Evolutionary conservation across 2,113 vertebrate genomes (phyloP), one percentile per base, ranked within the genome.

Genomic region (Fukomys damarensis): DNA sequence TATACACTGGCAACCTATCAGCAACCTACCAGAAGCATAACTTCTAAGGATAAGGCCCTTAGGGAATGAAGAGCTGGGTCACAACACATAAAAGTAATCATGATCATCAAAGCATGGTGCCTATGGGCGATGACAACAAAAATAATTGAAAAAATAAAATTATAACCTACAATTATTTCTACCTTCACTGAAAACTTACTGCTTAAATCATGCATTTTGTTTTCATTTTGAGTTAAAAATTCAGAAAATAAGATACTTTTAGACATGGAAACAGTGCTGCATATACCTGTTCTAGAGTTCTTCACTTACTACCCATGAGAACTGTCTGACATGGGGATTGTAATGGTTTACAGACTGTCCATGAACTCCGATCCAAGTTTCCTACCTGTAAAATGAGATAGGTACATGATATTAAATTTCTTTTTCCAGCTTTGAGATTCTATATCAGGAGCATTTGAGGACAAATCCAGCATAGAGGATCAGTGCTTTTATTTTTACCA

Each of bases 401-500:
- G 56, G 81, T 79, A 61, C 0, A 83, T 80, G 54, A 52, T 70
- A 2, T 52, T 8, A 49, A 54, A 56, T 88, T 86, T 61, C 22
- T 91, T 86, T 59, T 76, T 6, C 20, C 20, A 79, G 2, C 17
- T 35, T 70, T 65, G 76, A 52, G 13, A 59, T 72, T 90, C 74
- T 79, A 22, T 52, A 88, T 88, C 46, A 58, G 16, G 41, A 87
- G 11, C 28, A 2, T 87, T 41, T 85, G 5, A 82, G 22, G 41
- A 93, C 1, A 95, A 81, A 66, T 32, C 12, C 7, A 74, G 6
- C 56, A 49, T 4, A 74, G 59, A 72, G 85, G 7, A 89, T 41
- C 24, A 63, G 19, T 70, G 26, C 10, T 83, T 94, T 94, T 89
- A 43, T 49, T 93, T 94, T 91, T 80, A 58, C 7, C 19, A 89